Conservation (phyloP, 2,113 vertebrate genomes). For the Setophaga petechia region DNA sequence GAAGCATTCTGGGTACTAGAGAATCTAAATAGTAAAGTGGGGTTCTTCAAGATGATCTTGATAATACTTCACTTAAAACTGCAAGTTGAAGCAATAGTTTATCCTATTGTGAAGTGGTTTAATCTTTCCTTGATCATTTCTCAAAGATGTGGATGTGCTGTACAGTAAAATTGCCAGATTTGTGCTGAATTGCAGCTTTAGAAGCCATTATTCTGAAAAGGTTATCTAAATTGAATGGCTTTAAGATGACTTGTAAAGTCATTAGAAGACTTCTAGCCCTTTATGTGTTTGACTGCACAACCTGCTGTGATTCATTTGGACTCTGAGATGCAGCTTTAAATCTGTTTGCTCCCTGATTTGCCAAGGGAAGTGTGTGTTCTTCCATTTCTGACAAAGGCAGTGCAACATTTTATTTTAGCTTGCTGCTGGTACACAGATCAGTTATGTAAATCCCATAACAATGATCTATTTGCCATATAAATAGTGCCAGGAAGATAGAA, state of each 20-base stretch:
- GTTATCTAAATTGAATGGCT: constrained; percentile 56
- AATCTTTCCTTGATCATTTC: constrained; percentile 64
- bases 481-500: not conserved
- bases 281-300: constrained; percentile 24
- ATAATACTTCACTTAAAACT: constrained; percentile 54
- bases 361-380: not conserved
- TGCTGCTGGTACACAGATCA: not conserved
- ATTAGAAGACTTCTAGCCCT: constrained; percentile 38
- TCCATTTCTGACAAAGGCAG: not conserved
- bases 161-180: constrained; percentile 54
- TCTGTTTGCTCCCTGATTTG: not conserved
- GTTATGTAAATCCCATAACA: constrained; percentile 28
- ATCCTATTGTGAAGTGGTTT: constrained; percentile 61
- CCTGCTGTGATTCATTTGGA: not conserved
- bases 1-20: constrained; percentile 33
- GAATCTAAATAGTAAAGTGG: constrained; percentile 68
- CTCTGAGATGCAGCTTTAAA: not conserved
- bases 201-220: constrained; percentile 62
- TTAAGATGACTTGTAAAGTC: constrained; percentile 54
- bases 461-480: not conserved
- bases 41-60: constrained; percentile 48
- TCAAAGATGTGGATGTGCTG: constrained; percentile 50
- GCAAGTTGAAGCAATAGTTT: constrained; percentile 56
- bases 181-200: constrained; percentile 68
- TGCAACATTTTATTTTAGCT: not conserved